Evolutionary conservation across 2,888 invertebrate genomes (phyloP), one percentile per base, ranked within the genome.

Genomic region (Caenorhabditis sp.): DNA sequence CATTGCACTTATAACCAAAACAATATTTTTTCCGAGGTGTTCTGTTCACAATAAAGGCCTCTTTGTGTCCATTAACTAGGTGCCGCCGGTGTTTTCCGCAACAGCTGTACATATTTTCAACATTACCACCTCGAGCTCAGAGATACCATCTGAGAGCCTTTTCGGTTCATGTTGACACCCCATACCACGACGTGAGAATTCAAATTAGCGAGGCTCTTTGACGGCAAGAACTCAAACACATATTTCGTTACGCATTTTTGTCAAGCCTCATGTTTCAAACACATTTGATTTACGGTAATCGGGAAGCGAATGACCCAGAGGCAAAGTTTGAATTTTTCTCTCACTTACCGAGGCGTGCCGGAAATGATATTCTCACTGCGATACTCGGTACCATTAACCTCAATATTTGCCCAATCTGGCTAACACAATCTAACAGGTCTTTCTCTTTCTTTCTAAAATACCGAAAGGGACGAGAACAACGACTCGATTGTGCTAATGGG

Each of bases 401-500:
- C n/a, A 17, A 24, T 70, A 45, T 70, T 70, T 70, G 53, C 53
- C 17, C 70, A 59, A 70, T 70, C 43, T 70, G 70, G 13, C 32
- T 32, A 58, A 7, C 43, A 22, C 30, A 59, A 59, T 52, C 43
- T 13, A 43, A 39, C 58, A 58, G 26, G 30, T 50, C 22, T 13
- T 41, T 30, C n/a, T n/a, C 13, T 52, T 43, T 63, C 43, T 52
- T 45, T 45, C 43, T 41, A 41, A 52, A 4, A 20, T 17, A 26
- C 58, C 70, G 70, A 70, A 50, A 70, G 70, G 46, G 35, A 15
- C 32, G 20, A 56, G 24, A 55, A 56, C 55, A 56, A 66, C 30
- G 45, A 30, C 15, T 17, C 30, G 43, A 74, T 65, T 59, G 61
- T 53, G 74, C 22, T 74, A 74, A 74, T 74, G 74, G 74, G 24